Evolutionary conservation across 2,113 vertebrate genomes (phyloP).

Genomic region (Larimichthys polyactis): DNA sequence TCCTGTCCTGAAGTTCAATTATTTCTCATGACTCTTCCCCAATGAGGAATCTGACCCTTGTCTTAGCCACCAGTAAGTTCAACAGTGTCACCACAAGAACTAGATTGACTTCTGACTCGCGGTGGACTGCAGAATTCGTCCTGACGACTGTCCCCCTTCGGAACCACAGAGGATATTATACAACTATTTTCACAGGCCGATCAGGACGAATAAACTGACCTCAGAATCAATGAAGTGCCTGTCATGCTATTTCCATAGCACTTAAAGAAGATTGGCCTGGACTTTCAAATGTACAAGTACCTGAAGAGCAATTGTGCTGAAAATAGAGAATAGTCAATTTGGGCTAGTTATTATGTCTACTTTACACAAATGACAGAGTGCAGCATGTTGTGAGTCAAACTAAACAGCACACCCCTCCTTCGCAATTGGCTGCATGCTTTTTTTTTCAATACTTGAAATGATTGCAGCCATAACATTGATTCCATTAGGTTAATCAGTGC

Average conservation of each 20-base stretch:
- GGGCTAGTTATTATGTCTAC: conserved; percentile 16
- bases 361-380: conserved; percentile 9
- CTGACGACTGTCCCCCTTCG: too few relatives aligned
- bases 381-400: not conserved
- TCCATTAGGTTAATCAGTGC: conserved; percentile 63
- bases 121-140: too few relatives aligned
- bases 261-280: not conserved
- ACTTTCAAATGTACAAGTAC: not conserved
- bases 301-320: not conserved
- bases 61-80: too few relatives aligned
- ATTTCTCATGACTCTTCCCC: too few relatives aligned
- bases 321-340: conserved; percentile 1
- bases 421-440: conserved; percentile 10
- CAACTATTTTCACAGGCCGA: not conserved
- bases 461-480: conserved; percentile 29
- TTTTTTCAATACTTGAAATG: conserved; percentile 4
- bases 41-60: too few relatives aligned
- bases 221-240: not conserved
- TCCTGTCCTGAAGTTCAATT: too few relatives aligned
- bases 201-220: not conserved
- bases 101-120: too few relatives aligned
- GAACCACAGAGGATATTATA: not conserved
- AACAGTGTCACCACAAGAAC: too few relatives aligned
- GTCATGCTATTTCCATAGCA: not conserved
- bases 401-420: conserved; percentile 13